phyloP scores from a whole-genome alignment of 1,140 invertebrate species.

The Asobara japonica region DNA sequence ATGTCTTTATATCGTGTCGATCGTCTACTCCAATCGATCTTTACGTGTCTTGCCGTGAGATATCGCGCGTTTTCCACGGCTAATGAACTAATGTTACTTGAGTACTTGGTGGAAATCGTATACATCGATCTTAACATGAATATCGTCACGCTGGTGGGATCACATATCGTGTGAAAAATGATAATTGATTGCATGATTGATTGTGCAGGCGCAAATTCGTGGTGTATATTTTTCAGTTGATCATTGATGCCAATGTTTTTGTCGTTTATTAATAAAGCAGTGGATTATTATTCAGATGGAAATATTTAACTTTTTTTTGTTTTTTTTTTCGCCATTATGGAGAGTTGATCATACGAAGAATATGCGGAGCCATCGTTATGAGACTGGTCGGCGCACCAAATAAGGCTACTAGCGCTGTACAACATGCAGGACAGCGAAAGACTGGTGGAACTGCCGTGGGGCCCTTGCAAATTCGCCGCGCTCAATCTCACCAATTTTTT shows the following conservation, averaged over 20 bases:
- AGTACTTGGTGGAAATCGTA: constrained; percentile 13
- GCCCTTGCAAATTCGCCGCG: constrained; percentile 37
- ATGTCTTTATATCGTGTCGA: background rate
- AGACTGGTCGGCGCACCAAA: constrained; percentile 35
- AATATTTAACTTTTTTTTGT: background rate
- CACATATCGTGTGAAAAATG: constrained; percentile 19
- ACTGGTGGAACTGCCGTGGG: constrained; percentile 23
- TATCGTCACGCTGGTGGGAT: constrained; percentile 10
- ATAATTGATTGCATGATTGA: constrained; percentile 26
- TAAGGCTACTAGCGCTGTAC: constrained; percentile 43
- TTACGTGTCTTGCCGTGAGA: constrained; percentile 19
- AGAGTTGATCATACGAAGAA: constrained; percentile 16
- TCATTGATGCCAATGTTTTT: background rate
- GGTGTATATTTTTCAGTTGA: background rate
- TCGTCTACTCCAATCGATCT: constrained; percentile 22
- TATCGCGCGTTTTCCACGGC: constrained; percentile 16
- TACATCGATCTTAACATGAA: constrained; percentile 31
- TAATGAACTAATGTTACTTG: constrained; percentile 29
- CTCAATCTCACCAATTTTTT: constrained; percentile 39
- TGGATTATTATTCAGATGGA: background rate
- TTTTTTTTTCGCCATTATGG: too few species aligned
- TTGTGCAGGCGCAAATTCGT: constrained; percentile 2
- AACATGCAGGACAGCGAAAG: constrained; percentile 8
- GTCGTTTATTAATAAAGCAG: background rate
- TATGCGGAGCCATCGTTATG: constrained; percentile 28